Base-by-base conservation (phyloP, 2,113 vertebrate species). In the Beaufortia kweichowensis region DNA sequence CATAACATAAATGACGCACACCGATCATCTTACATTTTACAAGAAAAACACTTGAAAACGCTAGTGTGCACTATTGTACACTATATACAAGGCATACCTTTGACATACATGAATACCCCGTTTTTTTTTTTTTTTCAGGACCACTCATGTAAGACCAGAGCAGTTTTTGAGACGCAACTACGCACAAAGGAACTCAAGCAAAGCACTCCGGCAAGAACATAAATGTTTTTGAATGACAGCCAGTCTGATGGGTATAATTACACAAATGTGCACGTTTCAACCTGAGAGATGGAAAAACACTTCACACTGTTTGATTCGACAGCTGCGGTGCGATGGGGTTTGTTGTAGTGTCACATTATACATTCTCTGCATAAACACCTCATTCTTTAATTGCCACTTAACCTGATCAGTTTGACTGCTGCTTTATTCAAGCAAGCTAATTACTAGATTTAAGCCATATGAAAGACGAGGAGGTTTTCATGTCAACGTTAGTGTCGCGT, bases 381-480 rank as follows among this genome's bases (percentile, higher is more conserved):
- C 66, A 59, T 48, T 74, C 61, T 77, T 33, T 26, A 79, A 71
- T 59, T 81, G 68, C 33, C 41, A 2, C 31, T 65, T 31, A 76
- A 68, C 59, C 26, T 23, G 61, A 78, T 76, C 24, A 26, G 29
- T 61, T 77, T 50, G 26, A 64, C 26, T 3, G 14, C n/a, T 26
- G 53, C n/a, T 65, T 73, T 69, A 63, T 6, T 65, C 23, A 39
- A 50, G 21, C 66, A 68, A 28, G 48, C 66, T 33, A 59, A 57
- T 81, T 48, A 61, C 12, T 64, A 19, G 14, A 65, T 53, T 17
- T 19, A 21, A 61, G 59, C 21, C 39, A 72, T 56, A 39, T 66
- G 66, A 62, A 62, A 75, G 39, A 78, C 17, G 35, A 79, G 39
- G 56, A 81, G 69, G 67, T 56, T 67, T 66, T n/a, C 28, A 11